Evolutionary conservation across 2,797 vertebrate genomes (phyloP).

Genomic region (Zenarchopterus dispar): DNA sequence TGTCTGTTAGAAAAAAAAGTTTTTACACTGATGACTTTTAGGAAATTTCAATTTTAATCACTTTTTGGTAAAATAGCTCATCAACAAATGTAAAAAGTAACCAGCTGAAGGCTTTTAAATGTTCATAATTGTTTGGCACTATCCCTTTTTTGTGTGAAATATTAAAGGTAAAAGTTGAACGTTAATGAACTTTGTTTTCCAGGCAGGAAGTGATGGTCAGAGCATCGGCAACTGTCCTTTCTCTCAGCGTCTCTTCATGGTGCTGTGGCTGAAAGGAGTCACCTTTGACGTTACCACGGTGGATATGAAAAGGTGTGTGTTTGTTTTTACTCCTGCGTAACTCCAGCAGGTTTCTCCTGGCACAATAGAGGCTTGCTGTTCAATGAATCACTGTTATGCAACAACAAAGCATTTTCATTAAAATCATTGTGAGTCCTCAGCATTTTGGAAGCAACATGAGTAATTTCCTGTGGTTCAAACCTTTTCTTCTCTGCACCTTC

Average conservation of each 20-base stretch:
- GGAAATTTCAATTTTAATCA: no score
- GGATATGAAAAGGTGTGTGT: conserved; percentile 89
- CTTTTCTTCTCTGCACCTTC: background rate
- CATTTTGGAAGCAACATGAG: background rate
- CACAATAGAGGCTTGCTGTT: conserved; percentile 7
- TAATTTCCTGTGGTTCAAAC: conserved; percentile 23
- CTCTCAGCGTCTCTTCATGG: conserved; percentile 94
- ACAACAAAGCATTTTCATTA: background rate
- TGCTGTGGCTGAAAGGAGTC: conserved; percentile 93
- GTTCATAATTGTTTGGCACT: background rate
- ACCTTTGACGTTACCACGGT: conserved; percentile 93
- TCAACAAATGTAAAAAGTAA: no score
- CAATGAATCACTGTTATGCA: background rate
- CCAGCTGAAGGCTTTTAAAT: no score
- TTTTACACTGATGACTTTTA: no score
- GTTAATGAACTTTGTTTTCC: conserved; percentile 9
- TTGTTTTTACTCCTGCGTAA: background rate
- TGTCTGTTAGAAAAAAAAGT: no score
- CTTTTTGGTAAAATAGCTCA: no score
- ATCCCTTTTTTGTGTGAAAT: background rate
- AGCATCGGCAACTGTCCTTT: conserved; percentile 95
- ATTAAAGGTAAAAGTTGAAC: background rate
- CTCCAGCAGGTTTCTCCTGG: conserved; percentile 13
- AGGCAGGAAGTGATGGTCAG: conserved; percentile 93
- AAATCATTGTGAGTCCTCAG: background rate